These are phyloP conservation scores for Epizoanthus rinbou DNA, from an alignment of 92 coral and sea anemone genomes.

Conservation along the genomic window DNA sequence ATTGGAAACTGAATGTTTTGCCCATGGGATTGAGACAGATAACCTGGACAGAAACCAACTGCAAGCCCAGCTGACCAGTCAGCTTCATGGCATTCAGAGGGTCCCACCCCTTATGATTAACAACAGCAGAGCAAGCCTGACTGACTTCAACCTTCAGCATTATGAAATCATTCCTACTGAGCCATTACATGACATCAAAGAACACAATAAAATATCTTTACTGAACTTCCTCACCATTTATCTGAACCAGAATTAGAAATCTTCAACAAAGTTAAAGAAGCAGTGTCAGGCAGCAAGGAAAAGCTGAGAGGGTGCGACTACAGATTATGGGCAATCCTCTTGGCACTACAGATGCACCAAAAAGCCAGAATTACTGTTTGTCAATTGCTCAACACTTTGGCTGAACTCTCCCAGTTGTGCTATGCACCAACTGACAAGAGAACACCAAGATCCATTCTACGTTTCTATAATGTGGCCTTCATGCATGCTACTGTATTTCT, in stretches of 20 bases:
- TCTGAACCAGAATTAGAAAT: constrained; percentile 3
- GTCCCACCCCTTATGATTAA: constrained; percentile 45
- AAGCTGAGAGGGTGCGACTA: constrained; percentile 38
- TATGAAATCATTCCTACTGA: constrained; percentile 48
- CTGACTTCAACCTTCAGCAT: constrained; percentile 25
- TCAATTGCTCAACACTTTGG: constrained; percentile 35
- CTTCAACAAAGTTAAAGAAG: constrained; percentile 25
- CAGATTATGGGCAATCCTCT: constrained; percentile 19
- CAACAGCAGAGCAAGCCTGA: neutral
- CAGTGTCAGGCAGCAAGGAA: constrained; percentile 25
- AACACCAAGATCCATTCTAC: constrained; percentile 46
- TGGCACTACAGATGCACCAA: constrained; percentile 20
- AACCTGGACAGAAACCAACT: constrained; percentile 6
- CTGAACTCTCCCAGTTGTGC: constrained; percentile 30
- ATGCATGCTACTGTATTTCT: constrained; percentile 20
- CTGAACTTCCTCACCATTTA: constrained; percentile 39
- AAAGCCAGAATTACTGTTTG: constrained; percentile 24
- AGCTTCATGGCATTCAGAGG: constrained; percentile 45
- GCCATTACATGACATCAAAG: constrained; percentile 47
- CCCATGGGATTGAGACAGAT: constrained; percentile 8
- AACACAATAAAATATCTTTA: constrained; percentile 37
- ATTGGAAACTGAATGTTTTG: constrained; percentile 23
- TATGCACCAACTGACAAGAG: constrained; percentile 32
- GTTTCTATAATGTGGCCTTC: constrained; percentile 45
- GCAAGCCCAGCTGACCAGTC: constrained; percentile 10